Evolutionary conservation across 2,888 invertebrate genomes (phyloP), one percentile per base, ranked within the genome.

Genomic region (Acleris cristana): DNA sequence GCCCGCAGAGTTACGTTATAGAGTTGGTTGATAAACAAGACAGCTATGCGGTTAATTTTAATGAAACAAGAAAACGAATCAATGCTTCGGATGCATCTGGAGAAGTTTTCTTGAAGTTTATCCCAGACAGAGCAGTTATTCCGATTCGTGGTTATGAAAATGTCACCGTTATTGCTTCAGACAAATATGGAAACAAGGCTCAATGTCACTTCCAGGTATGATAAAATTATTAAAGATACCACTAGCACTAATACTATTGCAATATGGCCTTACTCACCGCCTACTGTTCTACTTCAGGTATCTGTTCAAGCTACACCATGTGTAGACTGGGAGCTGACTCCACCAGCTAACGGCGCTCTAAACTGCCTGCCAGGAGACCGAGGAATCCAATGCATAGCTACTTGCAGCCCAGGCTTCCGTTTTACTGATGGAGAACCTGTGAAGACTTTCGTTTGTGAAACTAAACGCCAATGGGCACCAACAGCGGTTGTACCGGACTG

Each of bases 281-380:
- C 8, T 16, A 23, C 8, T 52, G 40, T 8, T 26, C 12, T 68
- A 66, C 80, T 82, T 51, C 76, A 95, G 94, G 96, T 97, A 4
- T 97, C 97, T 0, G 97, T 98, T 0, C 97, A 98, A 94, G 97
- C 98, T 0, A 97, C 98, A 0, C 97, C 97, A 16, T 99, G 99
- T 79, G 98, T 98, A 0, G 97, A 98, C 78, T 98, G 98, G 98
- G 98, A 99, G 81, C 86, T 99, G 7, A 96, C 96, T 83, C 95
- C 97, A 5, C 98, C 99, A 1, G 96, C 96, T 0, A 96, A 98
- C 84, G 98, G 98, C 55, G 96, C 96, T 57, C 93, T 98, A 34
- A 97, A 98, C 80, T 98, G 98, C 78, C 88, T 97, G 16, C 96
- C 97, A 21, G 96, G 96, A 4, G 97, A 97, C 65, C 94, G 95